Percentiles rank a stretch among this genome's conserved stretches.
Conservation (phyloP, 2,888 invertebrate species). For the Andrena haemorrhoa region DNA sequence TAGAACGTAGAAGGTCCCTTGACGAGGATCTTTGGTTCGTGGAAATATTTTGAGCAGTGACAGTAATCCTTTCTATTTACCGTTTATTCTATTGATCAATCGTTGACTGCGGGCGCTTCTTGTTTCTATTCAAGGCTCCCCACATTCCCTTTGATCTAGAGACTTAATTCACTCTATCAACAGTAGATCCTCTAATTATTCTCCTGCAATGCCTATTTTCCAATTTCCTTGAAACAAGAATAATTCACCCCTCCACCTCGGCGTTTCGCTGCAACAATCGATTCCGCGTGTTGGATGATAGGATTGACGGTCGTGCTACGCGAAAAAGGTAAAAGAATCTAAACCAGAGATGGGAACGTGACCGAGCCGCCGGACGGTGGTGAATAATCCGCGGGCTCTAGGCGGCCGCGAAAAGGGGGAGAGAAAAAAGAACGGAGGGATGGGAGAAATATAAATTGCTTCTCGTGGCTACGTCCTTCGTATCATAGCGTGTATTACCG, state of each 20-base stretch:
- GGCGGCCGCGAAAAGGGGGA: slow-evolving; percentile 6
- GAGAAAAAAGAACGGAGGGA: slow-evolving; percentile 1
- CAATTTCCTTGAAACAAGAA: too few relatives aligned
- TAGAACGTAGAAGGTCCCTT: too few relatives aligned
- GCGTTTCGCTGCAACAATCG: background rate
- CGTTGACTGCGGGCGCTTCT: too few relatives aligned
- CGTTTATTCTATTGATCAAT: too few relatives aligned
- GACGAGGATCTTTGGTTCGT: too few relatives aligned
- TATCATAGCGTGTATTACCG: slow-evolving; percentile 65
- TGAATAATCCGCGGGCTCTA: slow-evolving; percentile 25
- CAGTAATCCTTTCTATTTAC: too few relatives aligned
- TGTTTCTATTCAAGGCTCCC: too few relatives aligned
- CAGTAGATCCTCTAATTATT: too few relatives aligned
- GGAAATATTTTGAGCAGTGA: too few relatives aligned
- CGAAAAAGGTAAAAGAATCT: background rate
- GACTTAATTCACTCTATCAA: too few relatives aligned
- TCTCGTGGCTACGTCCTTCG: slow-evolving; percentile 65
- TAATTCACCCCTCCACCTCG: background rate
- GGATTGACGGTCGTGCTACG: background rate
- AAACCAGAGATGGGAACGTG: slow-evolving; percentile 44
- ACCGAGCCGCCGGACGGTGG: slow-evolving; percentile 19
- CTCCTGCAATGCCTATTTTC: too few relatives aligned
- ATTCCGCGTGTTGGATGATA: background rate
- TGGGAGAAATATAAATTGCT: slow-evolving; percentile 57
- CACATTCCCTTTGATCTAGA: too few relatives aligned